Conservation (phyloP, 2,113 vertebrate genomes). For the Talpa occidentalis region DNA sequence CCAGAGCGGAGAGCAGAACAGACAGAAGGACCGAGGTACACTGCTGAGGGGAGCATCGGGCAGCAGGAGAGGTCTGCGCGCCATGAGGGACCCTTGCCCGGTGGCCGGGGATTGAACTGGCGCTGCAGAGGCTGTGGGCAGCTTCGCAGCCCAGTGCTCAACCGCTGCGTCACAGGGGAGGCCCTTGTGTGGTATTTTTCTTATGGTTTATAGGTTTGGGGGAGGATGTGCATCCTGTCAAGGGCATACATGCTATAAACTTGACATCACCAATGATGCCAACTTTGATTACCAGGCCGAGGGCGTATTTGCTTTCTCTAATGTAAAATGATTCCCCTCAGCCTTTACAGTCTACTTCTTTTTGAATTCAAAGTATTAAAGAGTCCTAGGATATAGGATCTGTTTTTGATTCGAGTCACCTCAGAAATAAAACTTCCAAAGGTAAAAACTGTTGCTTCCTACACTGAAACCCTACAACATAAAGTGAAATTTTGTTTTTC, state of each 20-base stretch:
- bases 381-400: not conserved
- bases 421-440: not conserved
- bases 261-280: not conserved
- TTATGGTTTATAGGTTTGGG: not conserved
- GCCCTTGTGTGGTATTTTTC: not conserved
- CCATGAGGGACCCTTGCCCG: too few relatives aligned
- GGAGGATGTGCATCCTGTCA: not conserved
- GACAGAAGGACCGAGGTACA: too few relatives aligned
- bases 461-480: not conserved
- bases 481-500: not conserved
- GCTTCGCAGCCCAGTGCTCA: too few relatives aligned
- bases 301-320: not conserved
- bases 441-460: not conserved
- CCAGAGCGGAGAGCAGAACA: too few relatives aligned
- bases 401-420: not conserved
- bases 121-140: too few relatives aligned
- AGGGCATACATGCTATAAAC: not conserved
- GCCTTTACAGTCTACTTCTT: too few relatives aligned
- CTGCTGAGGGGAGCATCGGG: too few relatives aligned
- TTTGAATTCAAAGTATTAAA: not conserved
- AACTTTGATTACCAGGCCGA: not conserved
- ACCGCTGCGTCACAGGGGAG: too few relatives aligned
- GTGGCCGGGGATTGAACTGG: too few relatives aligned
- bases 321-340: not conserved
- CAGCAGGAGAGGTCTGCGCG: too few relatives aligned